Conservation (phyloP, 2,113 vertebrate genomes). For the Plecturocebus donacophilus region DNA sequence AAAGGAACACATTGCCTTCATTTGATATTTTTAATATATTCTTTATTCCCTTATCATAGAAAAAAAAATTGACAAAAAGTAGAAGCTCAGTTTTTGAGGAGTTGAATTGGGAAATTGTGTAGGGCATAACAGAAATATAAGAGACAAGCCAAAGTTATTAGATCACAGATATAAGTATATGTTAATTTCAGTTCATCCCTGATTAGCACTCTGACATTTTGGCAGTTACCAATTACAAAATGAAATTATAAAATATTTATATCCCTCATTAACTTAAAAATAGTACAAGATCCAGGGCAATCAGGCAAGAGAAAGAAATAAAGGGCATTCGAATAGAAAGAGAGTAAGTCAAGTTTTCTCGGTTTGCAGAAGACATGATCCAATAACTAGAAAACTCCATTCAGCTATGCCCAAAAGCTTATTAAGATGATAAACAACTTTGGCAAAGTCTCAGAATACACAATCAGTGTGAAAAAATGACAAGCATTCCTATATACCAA, state of each 20-base stretch:
- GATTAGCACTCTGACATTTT: not conserved
- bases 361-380: no score
- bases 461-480: no score
- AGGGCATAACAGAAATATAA: not conserved
- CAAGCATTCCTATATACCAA: no score
- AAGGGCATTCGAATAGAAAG: no score
- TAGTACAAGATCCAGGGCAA: no score
- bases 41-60: not conserved
- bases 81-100: not conserved
- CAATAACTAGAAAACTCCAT: no score
- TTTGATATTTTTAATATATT: not conserved
- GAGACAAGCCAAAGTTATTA: not conserved
- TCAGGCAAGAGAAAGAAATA: no score
- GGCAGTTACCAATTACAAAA: not conserved
- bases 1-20: not conserved
- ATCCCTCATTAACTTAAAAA: not conserved
- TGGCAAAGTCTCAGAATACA: no score
- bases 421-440: no score
- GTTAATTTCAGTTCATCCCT: not conserved
- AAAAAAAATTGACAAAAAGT: not conserved
- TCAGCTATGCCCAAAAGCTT: no score
- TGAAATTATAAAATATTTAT: not conserved
- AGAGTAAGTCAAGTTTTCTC: no score
- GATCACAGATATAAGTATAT: not conserved
- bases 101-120: not conserved